phyloP scores from a whole-genome alignment of 1,140 invertebrate species.

The Caenorhabditis remanei region DNA sequence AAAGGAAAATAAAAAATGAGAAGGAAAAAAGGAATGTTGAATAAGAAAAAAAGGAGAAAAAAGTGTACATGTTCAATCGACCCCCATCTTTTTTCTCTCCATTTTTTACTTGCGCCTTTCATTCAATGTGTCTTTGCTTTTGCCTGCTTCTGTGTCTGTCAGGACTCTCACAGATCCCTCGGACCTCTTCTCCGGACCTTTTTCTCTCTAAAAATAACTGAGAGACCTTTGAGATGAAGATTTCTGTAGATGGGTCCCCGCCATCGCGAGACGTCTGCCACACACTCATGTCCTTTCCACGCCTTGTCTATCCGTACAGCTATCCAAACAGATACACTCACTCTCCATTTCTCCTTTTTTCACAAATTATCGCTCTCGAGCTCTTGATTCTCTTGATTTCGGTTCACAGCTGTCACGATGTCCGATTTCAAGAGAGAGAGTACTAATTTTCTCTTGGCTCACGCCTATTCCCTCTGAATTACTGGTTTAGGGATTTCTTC shows the following conservation, averaged over 20 bases:
- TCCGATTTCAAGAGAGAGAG: not conserved
- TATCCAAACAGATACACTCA: conserved; percentile 11
- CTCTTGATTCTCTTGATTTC: not conserved
- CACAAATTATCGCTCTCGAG: conserved; percentile 3
- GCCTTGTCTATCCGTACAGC: conserved; percentile 16
- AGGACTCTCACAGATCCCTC: not conserved
- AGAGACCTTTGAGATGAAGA: conserved; percentile 9
- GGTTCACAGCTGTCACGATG: not conserved
- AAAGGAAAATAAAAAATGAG: not conserved
- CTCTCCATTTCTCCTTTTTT: conserved; percentile 3
- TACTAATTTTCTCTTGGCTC: not conserved
- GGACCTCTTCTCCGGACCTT: not conserved
- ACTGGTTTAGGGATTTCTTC: not conserved
- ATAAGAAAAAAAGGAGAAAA: conserved; percentile 11
- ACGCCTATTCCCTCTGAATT: not conserved
- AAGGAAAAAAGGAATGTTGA: conserved; percentile 12
- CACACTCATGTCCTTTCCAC: conserved; percentile 16
- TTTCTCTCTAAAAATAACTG: conserved; percentile 12
- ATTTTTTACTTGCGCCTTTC: conserved; percentile 44
- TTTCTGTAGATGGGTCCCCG: conserved; percentile 30
- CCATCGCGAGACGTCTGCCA: not conserved
- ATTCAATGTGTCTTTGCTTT: conserved; percentile 50
- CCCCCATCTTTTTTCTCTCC: conserved; percentile 27
- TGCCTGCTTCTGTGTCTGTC: conserved; percentile 21
- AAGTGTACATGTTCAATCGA: conserved; percentile 50